Conservation (phyloP, 1,140 invertebrate genomes). For the Drosophila varians region DNA sequence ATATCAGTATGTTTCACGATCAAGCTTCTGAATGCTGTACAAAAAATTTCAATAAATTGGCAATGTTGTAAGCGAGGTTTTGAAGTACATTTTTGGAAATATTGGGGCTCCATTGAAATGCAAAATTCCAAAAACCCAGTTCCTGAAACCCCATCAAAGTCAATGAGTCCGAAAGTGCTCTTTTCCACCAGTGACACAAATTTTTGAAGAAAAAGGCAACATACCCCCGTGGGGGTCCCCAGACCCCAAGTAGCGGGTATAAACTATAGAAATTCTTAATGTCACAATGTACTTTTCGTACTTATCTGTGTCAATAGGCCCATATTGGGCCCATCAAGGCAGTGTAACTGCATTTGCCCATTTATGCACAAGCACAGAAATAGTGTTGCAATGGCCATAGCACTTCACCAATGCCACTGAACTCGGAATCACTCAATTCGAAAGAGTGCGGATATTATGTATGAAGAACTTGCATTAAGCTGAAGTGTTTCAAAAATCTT, state of each 20-base stretch:
- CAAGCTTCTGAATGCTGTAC: neutral
- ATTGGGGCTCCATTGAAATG: too few relatives aligned
- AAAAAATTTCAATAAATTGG: neutral
- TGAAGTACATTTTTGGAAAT: neutral
- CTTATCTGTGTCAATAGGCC: constrained; percentile 48
- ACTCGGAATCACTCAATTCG: constrained; percentile 37
- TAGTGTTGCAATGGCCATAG: constrained; percentile 44
- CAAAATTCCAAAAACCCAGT: neutral
- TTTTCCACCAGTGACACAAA: constrained; percentile 20
- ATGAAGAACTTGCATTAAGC: constrained; percentile 51
- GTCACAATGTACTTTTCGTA: constrained; percentile 39
- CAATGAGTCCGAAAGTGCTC: constrained; percentile 11
- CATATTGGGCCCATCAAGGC: constrained; percentile 39
- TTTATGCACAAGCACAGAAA: constrained; percentile 11
- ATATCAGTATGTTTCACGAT: neutral
- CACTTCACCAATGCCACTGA: constrained; percentile 45
- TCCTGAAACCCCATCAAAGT: neutral
- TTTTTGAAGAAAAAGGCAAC: constrained; percentile 11
- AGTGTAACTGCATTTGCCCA: constrained; percentile 44
- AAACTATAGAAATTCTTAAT: constrained; percentile 21
- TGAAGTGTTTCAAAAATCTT: constrained; percentile 48
- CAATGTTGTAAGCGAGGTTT: neutral
- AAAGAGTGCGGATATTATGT: constrained; percentile 41
- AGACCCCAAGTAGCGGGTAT: constrained; percentile 7
- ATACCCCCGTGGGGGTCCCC: constrained; percentile 13